Evolutionary conservation across 2,797 vertebrate species (phyloP).

Genomic region (Acestrorhynchus altus): DNA sequence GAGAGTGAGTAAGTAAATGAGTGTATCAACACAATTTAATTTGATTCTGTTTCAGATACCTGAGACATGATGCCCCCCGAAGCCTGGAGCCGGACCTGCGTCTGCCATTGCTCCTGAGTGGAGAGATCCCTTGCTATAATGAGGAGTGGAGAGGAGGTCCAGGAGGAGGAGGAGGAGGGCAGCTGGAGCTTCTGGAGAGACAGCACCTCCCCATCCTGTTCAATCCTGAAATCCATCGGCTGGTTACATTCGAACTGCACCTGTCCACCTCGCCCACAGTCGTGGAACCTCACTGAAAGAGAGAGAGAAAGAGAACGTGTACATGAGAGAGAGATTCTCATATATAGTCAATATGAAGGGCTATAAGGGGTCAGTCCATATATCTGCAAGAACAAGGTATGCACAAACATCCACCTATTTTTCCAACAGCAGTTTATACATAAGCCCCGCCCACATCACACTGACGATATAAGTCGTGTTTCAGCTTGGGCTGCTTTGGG

Average conservation of each 20-base stretch:
- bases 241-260: conserved; percentile 87
- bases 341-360: too few species aligned
- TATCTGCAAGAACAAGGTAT: too few species aligned
- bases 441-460: too few species aligned
- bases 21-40: too few species aligned
- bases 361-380: too few species aligned
- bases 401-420: too few species aligned
- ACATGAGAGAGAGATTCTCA: conserved; percentile 26
- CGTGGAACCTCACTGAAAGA: conserved; percentile 86
- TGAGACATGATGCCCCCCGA: conserved; percentile 60
- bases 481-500: too few species aligned
- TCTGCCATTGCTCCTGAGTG: conserved; percentile 87
- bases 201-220: conserved; percentile 85
- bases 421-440: too few species aligned
- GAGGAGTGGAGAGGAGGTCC: conserved; percentile 68
- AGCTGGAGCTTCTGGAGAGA: conserved; percentile 81
- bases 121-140: conserved; percentile 85
- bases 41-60: too few species aligned
- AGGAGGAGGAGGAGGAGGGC: conserved; percentile 62
- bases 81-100: conserved; percentile 80
- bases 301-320: conserved; percentile 49
- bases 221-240: conserved; percentile 88
- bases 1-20: conserved; percentile 43
- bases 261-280: conserved; percentile 83
- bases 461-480: too few species aligned